phyloP scores from a whole-genome alignment of 2,797 vertebrate genomes.

The Alcedo quadribrachys region DNA sequence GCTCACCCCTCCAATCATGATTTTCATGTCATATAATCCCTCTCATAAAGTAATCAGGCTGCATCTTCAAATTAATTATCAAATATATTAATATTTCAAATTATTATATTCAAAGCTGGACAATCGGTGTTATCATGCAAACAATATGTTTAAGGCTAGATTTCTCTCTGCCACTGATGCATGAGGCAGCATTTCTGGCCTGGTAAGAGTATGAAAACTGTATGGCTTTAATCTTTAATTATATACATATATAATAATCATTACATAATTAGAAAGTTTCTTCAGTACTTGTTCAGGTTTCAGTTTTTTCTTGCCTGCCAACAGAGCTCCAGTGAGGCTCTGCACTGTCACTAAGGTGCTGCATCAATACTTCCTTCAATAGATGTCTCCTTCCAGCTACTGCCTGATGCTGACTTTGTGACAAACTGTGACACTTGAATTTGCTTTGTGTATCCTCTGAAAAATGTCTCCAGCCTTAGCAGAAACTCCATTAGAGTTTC shows the following conservation, averaged over 20 bases:
- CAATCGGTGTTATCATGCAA: background rate
- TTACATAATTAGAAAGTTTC: background rate
- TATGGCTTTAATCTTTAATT: background rate
- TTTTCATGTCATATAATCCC: background rate
- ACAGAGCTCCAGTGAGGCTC: background rate
- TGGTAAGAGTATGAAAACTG: background rate
- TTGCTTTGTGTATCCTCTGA: background rate
- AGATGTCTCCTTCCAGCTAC: background rate
- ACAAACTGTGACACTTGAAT: background rate
- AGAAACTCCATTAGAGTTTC: background rate
- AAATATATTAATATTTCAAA: background rate
- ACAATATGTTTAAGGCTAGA: background rate
- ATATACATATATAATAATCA: no score
- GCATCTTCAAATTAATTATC: background rate
- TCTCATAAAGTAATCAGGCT: background rate
- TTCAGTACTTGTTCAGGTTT: background rate
- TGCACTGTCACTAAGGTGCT: fast-evolving
- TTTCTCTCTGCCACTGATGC: background rate
- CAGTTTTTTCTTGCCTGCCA: background rate
- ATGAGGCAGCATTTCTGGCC: background rate
- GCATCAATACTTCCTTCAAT: background rate
- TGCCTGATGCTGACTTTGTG: background rate
- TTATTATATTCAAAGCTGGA: background rate
- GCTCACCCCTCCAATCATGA: background rate
- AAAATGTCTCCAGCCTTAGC: background rate